phyloP scores from a whole-genome alignment of 2,888 invertebrate species.

The Protonemura montana region DNA sequence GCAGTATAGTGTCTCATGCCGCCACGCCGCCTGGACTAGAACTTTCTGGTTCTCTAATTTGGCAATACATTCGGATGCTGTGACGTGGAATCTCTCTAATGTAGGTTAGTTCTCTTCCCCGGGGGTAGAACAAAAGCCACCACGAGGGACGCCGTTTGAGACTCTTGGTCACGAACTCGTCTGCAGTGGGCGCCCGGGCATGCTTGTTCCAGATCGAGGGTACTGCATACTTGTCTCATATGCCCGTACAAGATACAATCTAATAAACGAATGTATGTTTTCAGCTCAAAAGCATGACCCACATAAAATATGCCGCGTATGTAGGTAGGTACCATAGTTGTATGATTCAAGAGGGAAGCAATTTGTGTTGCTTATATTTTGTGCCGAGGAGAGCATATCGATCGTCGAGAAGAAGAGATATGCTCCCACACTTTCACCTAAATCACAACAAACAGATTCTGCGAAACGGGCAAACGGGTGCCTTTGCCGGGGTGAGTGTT shows the following conservation, averaged over 20 bases:
- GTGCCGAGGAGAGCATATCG: constrained; percentile 31
- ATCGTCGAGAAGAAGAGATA: constrained; percentile 14
- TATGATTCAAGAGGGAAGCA: background rate
- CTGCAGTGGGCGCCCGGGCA: background rate
- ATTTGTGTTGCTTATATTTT: constrained; percentile 24
- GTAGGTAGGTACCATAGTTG: background rate
- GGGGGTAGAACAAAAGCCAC: background rate
- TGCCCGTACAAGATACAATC: background rate
- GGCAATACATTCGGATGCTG: constrained; percentile 4
- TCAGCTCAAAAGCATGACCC: background rate
- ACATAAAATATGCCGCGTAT: background rate
- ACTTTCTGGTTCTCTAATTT: background rate
- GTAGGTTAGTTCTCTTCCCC: constrained; percentile 3
- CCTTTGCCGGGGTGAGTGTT: background rate
- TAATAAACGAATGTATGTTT: constrained; percentile 1
- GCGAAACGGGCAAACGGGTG: background rate
- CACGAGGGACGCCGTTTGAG: background rate
- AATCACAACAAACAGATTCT: constrained; percentile 37
- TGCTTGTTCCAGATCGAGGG: background rate
- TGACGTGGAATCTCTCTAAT: background rate
- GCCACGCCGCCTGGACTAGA: background rate
- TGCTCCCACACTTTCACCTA: constrained; percentile 31
- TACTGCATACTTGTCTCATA: background rate
- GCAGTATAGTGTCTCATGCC: background rate
- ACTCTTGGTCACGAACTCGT: background rate